These are phyloP conservation scores for Odocoileus hemionus DNA, from an alignment of 2,113 vertebrate species.

Conservation along the genomic window DNA sequence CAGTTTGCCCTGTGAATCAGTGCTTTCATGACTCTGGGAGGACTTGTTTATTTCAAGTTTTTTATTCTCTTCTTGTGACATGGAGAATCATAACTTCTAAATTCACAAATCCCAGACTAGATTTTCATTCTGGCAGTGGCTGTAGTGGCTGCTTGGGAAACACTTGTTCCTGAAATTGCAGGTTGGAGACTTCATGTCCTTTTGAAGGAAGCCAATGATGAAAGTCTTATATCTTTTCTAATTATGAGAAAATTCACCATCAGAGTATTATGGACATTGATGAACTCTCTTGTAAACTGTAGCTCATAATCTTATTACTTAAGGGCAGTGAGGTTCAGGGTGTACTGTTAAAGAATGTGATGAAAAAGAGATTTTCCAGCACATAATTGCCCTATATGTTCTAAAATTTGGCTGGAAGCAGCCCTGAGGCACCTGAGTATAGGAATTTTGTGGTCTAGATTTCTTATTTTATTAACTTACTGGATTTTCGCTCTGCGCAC, in stretches of 20 bases:
- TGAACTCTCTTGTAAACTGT: not conserved
- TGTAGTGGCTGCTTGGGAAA: not conserved
- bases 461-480: not conserved
- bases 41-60: not conserved
- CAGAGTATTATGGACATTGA: not conserved
- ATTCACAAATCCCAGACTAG: not conserved
- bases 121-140: not conserved
- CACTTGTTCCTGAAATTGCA: not conserved
- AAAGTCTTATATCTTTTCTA: not conserved
- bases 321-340: not conserved
- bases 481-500: accelerated
- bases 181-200: not conserved
- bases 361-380: not conserved
- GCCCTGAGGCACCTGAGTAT: not conserved
- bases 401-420: not conserved
- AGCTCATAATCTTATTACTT: not conserved
- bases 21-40: not conserved
- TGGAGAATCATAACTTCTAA: not conserved
- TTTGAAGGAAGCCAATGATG: not conserved
- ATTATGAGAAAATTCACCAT: not conserved
- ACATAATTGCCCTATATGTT: not conserved
- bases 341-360: not conserved
- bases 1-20: not conserved
- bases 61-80: not conserved
- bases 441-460: not conserved